These are phyloP conservation scores for Mythimna loreyi DNA, from an alignment of 2,888 invertebrate species.

Conservation along the genomic window DNA sequence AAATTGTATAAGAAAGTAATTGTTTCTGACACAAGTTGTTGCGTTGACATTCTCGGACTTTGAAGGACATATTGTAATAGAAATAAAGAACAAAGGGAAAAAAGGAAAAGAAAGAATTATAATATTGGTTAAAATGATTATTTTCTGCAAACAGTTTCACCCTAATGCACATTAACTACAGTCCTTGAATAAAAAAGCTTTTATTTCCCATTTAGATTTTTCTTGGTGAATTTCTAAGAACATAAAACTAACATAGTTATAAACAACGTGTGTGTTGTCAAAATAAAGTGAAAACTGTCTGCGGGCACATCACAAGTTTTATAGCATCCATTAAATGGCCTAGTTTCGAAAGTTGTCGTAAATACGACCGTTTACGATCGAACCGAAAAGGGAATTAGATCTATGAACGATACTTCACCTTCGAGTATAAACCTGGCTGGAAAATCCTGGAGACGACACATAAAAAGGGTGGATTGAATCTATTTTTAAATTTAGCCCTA, in stretches of 20 bases:
- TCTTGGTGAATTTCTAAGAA: too few relatives aligned
- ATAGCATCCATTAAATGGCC: constrained; percentile 68
- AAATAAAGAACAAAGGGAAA: not conserved
- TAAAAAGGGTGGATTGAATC: constrained; percentile 6
- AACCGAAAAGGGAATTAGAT: constrained; percentile 67
- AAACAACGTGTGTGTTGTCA: constrained; percentile 24
- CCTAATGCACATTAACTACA: not conserved
- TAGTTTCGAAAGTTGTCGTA: constrained; percentile 70
- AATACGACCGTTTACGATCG: constrained; percentile 73
- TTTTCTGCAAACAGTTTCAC: not conserved
- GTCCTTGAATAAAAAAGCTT: not conserved
- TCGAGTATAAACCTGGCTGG: constrained; percentile 24
- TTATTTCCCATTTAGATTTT: too few relatives aligned
- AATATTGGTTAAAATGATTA: too few relatives aligned
- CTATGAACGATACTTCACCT: constrained; percentile 52
- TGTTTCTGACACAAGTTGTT: constrained; percentile 11
- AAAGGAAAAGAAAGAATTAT: too few relatives aligned
- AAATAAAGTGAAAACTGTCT: constrained; percentile 67
- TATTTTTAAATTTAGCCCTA: not conserved
- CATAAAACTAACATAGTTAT: constrained; percentile 11
- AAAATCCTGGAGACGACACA: constrained; percentile 21
- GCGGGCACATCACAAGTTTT: constrained; percentile 63
- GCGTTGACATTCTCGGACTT: not conserved
- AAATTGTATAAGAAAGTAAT: constrained; percentile 33
- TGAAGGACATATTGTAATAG: not conserved